Percentiles rank a stretch among this genome's conserved stretches.
Conservation (phyloP, 2,888 invertebrate genomes). For the Dysmachus trigonus region DNA sequence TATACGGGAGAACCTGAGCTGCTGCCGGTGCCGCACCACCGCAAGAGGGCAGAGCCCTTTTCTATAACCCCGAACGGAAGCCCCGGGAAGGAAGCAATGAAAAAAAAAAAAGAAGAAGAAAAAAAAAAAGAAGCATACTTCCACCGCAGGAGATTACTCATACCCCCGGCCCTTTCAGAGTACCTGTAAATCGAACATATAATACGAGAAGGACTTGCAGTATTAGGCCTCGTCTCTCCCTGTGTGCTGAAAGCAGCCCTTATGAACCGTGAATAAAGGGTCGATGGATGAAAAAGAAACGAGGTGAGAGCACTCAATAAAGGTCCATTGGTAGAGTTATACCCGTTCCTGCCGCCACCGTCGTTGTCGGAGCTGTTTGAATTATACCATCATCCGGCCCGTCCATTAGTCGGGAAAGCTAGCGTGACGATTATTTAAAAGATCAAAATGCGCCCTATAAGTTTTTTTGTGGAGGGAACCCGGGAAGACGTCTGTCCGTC, state of each 20-base stretch:
- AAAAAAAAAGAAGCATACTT: background rate
- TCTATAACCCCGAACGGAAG: background rate
- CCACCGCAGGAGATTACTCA: conserved; percentile 7
- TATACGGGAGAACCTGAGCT: background rate
- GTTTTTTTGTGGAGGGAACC: background rate
- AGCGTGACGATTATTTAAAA: conserved; percentile 16
- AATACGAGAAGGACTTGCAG: conserved; percentile 1
- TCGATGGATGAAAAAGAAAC: background rate
- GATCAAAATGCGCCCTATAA: background rate
- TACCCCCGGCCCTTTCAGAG: background rate
- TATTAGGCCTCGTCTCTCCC: background rate
- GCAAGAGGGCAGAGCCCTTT: background rate
- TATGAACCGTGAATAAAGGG: conserved; percentile 28
- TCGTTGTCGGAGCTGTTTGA: too few relatives aligned
- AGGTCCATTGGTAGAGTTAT: conserved; percentile 5
- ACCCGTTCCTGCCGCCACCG: background rate
- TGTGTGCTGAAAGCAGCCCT: conserved; percentile 5
- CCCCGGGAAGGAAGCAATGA: background rate
- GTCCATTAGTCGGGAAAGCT: background rate
- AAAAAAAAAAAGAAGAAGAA: background rate
- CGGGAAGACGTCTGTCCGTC: too few relatives aligned
- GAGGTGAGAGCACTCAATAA: conserved; percentile 14
- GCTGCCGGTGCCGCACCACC: too few relatives aligned
- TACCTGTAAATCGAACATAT: background rate
- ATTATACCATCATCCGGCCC: background rate